Evolutionary conservation across 2,888 invertebrate species (phyloP).

Genomic region (Xestia ashworthii): DNA sequence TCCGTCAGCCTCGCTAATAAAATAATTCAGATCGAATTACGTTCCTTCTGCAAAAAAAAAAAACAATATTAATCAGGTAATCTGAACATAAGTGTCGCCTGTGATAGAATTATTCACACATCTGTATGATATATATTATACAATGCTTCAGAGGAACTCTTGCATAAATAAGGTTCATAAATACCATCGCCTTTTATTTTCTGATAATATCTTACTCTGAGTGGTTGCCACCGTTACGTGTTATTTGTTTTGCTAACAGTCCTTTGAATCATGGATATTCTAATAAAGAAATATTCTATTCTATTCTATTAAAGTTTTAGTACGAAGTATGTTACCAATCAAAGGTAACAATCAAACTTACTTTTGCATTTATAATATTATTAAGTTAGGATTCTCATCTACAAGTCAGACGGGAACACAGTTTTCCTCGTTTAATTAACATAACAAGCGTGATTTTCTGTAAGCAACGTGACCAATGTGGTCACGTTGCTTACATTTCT

Average conservation of each 20-base stretch:
- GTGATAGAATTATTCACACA: not conserved
- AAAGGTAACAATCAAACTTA: no score
- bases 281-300: no score
- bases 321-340: not conserved
- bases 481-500: no score
- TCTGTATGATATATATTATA: not conserved
- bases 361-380: no score
- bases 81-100: not conserved
- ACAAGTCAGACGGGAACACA: not conserved
- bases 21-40: not conserved
- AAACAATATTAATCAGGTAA: not conserved
- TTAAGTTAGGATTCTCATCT: not conserved
- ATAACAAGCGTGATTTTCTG: constrained; percentile 1
- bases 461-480: not conserved
- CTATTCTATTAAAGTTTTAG: no score
- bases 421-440: constrained; percentile 17
- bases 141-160: not conserved
- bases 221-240: no score
- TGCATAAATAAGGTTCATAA: not conserved
- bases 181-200: not conserved
- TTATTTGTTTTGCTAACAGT: no score
- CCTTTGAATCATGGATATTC: no score
- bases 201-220: no score
- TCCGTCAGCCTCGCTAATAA: not conserved
- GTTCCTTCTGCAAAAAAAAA: not conserved